Conservation (phyloP, 2,113 vertebrate species). For the Gracilinanus agilis region DNA sequence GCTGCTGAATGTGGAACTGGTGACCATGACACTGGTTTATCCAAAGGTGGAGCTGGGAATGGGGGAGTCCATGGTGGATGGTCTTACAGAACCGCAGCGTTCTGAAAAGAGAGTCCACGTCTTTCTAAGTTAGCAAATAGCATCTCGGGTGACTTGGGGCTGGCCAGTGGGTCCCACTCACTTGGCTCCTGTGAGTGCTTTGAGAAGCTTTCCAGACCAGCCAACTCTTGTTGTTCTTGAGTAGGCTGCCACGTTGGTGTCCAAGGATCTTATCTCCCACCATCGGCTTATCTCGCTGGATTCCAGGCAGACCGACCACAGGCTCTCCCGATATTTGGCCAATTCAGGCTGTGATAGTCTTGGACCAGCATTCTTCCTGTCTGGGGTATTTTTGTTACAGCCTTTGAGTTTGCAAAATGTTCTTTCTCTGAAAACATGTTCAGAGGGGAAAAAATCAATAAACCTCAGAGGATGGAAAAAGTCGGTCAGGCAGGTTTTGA, state of each 20-base stretch:
- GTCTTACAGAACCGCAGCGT: constrained; percentile 36
- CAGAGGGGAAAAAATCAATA: constrained; percentile 71
- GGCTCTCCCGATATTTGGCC: background rate
- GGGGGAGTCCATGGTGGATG: no score
- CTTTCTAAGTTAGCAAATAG: constrained; percentile 59
- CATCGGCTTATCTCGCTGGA: constrained; percentile 70
- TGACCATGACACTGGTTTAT: constrained; percentile 19
- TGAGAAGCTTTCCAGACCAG: constrained; percentile 19
- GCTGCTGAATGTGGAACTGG: background rate
- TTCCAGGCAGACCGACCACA: constrained; percentile 68
- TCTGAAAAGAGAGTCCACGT: constrained; percentile 1
- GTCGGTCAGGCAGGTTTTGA: constrained; percentile 36
- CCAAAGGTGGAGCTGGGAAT: constrained; percentile 15
- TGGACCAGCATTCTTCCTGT: constrained; percentile 80
- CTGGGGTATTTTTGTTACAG: constrained; percentile 75
- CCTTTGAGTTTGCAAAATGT: constrained; percentile 65
- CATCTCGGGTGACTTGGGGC: constrained; percentile 49
- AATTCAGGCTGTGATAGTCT: constrained; percentile 66
- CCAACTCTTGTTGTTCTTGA: constrained; percentile 48
- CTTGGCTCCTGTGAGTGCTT: constrained; percentile 19
- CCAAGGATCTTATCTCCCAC: constrained; percentile 64
- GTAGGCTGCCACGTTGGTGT: constrained; percentile 40
- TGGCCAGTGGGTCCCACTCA: background rate
- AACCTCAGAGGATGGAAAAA: constrained; percentile 60
- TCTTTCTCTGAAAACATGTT: constrained; percentile 67